A percentile compares a stretch with the other conserved stretches of the same genome.
Evolutionary conservation across 2,113 vertebrate species (phyloP).

Genomic region (Ia io): DNA sequence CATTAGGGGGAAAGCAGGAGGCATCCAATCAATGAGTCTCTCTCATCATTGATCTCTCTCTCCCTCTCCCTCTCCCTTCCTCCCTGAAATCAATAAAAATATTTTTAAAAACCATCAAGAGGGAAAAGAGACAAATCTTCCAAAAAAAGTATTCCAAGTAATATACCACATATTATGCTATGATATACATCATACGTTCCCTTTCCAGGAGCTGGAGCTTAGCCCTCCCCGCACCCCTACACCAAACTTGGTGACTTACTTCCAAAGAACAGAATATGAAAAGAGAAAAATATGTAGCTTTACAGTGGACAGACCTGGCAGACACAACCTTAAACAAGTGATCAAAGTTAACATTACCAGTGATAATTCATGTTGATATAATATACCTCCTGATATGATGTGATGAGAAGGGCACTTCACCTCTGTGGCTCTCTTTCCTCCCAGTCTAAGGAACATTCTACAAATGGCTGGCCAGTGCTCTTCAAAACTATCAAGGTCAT

Average conservation of each 20-base stretch:
- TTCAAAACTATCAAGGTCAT: background rate
- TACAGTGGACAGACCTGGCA: background rate
- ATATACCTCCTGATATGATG: background rate
- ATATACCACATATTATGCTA: background rate
- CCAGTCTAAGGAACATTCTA: background rate
- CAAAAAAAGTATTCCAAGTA: constrained; percentile 3
- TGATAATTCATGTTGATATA: background rate
- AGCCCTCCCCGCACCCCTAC: background rate
- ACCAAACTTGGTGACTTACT: background rate
- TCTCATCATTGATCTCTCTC: too few species aligned
- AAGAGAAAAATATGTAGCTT: background rate
- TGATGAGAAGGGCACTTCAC: background rate
- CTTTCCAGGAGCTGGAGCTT: background rate
- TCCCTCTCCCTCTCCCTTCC: too few species aligned
- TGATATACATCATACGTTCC: background rate
- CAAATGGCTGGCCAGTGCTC: background rate
- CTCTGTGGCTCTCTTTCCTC: background rate
- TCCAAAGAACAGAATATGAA: background rate
- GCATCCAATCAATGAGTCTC: too few species aligned
- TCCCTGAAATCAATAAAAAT: too few species aligned
- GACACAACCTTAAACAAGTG: background rate
- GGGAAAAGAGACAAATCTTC: background rate
- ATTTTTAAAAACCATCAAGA: background rate
- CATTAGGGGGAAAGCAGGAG: too few species aligned
- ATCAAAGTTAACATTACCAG: background rate